Evolutionary conservation across 1,140 invertebrate genomes (phyloP).

Genomic region (Apis florea): DNA sequence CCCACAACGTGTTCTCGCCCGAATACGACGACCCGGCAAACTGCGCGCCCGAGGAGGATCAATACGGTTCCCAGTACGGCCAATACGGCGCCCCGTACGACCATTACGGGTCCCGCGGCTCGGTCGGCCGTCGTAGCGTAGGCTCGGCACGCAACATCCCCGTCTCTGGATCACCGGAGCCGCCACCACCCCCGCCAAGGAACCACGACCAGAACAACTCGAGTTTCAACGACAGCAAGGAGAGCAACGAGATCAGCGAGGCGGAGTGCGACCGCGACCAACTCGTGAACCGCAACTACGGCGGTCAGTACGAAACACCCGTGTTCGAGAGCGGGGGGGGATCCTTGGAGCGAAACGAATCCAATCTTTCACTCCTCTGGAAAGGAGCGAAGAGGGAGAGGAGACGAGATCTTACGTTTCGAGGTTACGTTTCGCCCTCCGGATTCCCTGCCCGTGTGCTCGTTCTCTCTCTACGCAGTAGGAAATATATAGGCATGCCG

Average conservation of each 20-base stretch:
- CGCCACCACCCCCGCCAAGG: slow-evolving; percentile 89
- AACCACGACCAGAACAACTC: slow-evolving; percentile 87
- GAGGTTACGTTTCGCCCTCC: no score
- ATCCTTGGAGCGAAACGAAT: not conserved
- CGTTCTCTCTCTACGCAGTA: slow-evolving; percentile 50
- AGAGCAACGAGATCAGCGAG: slow-evolving; percentile 95
- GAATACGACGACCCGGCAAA: slow-evolving; percentile 96
- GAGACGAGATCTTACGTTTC: no score
- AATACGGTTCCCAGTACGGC: slow-evolving; percentile 91
- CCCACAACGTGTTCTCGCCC: slow-evolving; percentile 81
- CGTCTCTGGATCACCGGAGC: slow-evolving; percentile 87
- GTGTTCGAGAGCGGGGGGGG: slow-evolving; percentile 35
- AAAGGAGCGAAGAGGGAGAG: no score
- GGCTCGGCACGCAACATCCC: slow-evolving; percentile 87
- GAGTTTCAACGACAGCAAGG: slow-evolving; percentile 94
- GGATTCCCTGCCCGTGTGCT: slow-evolving; percentile 39
- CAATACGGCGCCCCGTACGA: slow-evolving; percentile 91
- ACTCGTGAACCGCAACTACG: slow-evolving; percentile 86
- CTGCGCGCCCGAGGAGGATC: slow-evolving; percentile 93
- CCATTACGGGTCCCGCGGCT: slow-evolving; percentile 91
- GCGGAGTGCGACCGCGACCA: slow-evolving; percentile 94
- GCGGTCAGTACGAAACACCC: slow-evolving; percentile 82
- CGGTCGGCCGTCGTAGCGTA: slow-evolving; percentile 86
- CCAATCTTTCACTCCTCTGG: no score
- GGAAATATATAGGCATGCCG: slow-evolving; percentile 61